Evolutionary conservation across 2,888 invertebrate genomes (phyloP), one percentile per base, ranked within the genome.

Genomic region (Cataglyphis livida): DNA sequence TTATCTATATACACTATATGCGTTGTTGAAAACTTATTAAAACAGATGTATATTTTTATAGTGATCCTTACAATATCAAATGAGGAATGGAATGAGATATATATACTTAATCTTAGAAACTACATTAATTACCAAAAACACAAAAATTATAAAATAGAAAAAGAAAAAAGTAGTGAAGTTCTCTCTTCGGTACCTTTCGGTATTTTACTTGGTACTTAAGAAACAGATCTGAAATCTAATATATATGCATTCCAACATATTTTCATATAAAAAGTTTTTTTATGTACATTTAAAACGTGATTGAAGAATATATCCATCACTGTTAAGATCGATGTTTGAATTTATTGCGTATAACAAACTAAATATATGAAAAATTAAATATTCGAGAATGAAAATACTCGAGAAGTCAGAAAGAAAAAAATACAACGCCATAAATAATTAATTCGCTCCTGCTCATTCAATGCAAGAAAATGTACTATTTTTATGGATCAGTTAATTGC

Each of bases 391-490:
- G 28, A 71, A 71, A 57, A 73, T 73, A 61, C n/a, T 65, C 18
- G 3, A 76, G 54, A 51, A 51, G n/a, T 51, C n/a, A 18, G 12
- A 18, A 51, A 54, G 54, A 0, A 15, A 32, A 54, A n/a, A 9
- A 74, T 15, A n/a, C 35, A 64, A 75, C 35, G 15, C 4, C 44
- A 44, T 44, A 44, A 44, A 44, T 44, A 44, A 61, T 48, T 38
- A 25, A 66, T 66, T 71, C 12, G 6, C n/a, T 59, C 28, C 28
- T 38, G 48, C 6, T 62, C 28, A 21, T 12, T 70, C 85, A 86
- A 89, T 90, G 90, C 91, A 90, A 91, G 90, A 90, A 86, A 91
- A 91, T 90, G 90, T 91, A 86, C 85, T 85, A 79, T 81, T 28
- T 59, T 84, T 83, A 61, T 48, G 28, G 84, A 84, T 83, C 70